phyloP scores from a whole-genome alignment of 1,140 invertebrate species.

The Luehdorfia chinensis region DNA sequence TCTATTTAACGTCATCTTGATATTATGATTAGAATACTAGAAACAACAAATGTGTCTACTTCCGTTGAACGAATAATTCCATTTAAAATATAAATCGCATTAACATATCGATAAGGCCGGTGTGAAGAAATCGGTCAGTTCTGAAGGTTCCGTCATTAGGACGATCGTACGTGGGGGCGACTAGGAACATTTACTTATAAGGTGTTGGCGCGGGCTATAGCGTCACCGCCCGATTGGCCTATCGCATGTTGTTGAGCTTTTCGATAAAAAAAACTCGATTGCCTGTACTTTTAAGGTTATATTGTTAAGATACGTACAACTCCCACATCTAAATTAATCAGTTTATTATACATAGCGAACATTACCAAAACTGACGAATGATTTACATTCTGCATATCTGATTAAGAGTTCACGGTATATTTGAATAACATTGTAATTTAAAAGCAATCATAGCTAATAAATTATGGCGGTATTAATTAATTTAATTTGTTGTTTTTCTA shows the following conservation, averaged over 20 bases:
- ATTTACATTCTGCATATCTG: background rate
- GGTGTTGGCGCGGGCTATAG: constrained; percentile 39
- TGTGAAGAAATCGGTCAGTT: constrained; percentile 28
- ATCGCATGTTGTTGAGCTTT: constrained; percentile 44
- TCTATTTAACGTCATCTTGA: no score
- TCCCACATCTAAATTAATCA: constrained; percentile 35
- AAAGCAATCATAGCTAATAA: no score
- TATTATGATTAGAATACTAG: no score
- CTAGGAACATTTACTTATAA: constrained; percentile 66
- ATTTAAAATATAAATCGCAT: no score
- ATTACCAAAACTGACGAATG: constrained; percentile 6
- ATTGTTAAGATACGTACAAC: constrained; percentile 40
- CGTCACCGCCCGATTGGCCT: constrained; percentile 66
- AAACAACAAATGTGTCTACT: no score
- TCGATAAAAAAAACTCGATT: constrained; percentile 48
- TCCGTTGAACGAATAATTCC: no score
- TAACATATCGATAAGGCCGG: constrained; percentile 31
- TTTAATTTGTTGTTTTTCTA: no score
- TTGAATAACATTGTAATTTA: no score
- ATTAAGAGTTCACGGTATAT: background rate
- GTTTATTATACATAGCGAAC: constrained; percentile 1
- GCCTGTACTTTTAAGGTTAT: constrained; percentile 60
- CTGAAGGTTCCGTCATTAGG: constrained; percentile 37
- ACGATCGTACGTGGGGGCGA: constrained; percentile 53
- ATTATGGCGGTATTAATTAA: no score